Evolutionary conservation across 92 coral and sea anemone genomes (phyloP).

Genomic region (Palythoa caribaeorum): DNA sequence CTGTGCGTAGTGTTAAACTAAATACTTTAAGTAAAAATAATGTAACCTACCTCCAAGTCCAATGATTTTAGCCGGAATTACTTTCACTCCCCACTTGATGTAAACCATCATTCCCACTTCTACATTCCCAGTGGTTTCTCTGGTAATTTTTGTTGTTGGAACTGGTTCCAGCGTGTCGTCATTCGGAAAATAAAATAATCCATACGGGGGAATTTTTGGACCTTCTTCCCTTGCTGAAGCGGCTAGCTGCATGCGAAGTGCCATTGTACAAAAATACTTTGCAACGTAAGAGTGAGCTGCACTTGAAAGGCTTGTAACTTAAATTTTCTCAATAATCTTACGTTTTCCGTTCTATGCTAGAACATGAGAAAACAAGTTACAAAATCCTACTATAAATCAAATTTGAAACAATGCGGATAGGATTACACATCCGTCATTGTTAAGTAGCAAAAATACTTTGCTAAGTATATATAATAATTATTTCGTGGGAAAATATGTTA

Average conservation of each 20-base stretch:
- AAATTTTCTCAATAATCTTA: too few species aligned
- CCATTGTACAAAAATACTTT: slow-evolving; percentile 12
- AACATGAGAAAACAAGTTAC: not conserved
- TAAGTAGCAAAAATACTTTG: too few species aligned
- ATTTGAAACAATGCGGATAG: too few species aligned
- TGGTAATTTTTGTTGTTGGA: slow-evolving; percentile 7
- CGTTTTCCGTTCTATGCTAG: too few species aligned
- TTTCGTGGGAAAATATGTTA: too few species aligned
- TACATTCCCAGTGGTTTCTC: not conserved
- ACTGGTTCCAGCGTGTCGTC: slow-evolving; percentile 10
- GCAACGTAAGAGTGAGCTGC: not conserved
- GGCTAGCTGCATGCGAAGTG: slow-evolving; percentile 18
- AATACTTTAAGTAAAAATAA: not conserved
- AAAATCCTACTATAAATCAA: too few species aligned
- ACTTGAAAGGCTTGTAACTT: not conserved
- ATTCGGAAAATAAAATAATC: not conserved
- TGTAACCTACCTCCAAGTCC: slow-evolving; percentile 12
- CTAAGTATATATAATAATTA: too few species aligned
- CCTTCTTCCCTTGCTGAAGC: slow-evolving; percentile 10
- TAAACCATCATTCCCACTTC: slow-evolving; percentile 10
- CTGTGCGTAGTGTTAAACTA: not conserved
- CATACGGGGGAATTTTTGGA: slow-evolving; percentile 4
- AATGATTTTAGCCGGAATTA: slow-evolving; percentile 23
- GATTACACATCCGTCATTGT: too few species aligned
- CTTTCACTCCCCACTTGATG: slow-evolving; percentile 26